Evolutionary conservation across 2,888 invertebrate genomes (phyloP), one percentile per base, ranked within the genome.

Genomic region (Ectropis crepuscularia): DNA sequence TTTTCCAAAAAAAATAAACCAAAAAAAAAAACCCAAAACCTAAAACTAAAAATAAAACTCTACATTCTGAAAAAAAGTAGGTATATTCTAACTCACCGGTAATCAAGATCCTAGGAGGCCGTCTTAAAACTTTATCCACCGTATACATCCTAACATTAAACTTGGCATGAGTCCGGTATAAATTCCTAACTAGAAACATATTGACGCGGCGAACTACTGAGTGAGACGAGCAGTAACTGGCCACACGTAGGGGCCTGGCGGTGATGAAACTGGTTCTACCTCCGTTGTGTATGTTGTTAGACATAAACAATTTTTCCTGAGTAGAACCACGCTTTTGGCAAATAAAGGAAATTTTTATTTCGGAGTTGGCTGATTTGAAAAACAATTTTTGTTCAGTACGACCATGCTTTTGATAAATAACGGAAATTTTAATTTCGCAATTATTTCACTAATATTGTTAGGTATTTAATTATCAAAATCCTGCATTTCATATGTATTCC

Each of bases 21-120:
- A 4, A 28, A 28, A 28, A 28, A 28, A 28, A 28, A 28, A 28
- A 28, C 16, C 16, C 16, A 28, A 28, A 28, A n/a, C n/a, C 4
- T 28, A 28, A 28, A 28, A 28, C 4, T 28, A 28, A 28, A 28
- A 28, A 28, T 28, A 28, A 28, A 28, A 49, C n/a, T 1, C 7
- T 39, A 12, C 11, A 5, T 49, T 37, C 0, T 11, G 6, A n/a
- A 2, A 16, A 48, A 41, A 36, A 5, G 11, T 11, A 2, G n/a
- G n/a, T 28, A 42, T 47, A 46, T 55, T 48, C 16, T 63, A 74
- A 87, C 88, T 92, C 79, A 94, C 94, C 94, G 48, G 94, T 94
- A 47, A 94, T 94, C 50, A 94, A 85, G 75, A 94, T 94, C 80
- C 93, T 92, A 37, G 94, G 94, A 6, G 90, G 81, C 55, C 79